These are phyloP conservation scores for Gortyna flavago DNA, from an alignment of 2,888 invertebrate genomes.

Conservation along the genomic window DNA sequence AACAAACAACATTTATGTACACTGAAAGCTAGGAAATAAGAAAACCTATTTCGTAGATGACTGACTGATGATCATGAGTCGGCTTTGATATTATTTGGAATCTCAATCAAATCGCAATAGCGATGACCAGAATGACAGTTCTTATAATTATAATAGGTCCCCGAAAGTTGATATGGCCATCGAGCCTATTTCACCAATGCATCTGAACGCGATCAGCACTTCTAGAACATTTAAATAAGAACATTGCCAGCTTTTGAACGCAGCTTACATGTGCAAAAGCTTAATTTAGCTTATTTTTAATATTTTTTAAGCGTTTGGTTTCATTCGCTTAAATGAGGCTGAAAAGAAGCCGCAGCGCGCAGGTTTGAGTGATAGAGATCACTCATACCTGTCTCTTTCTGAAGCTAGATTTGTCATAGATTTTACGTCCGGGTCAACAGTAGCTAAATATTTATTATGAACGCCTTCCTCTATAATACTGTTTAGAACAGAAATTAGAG, in stretches of 20 bases:
- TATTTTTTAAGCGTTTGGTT: not conserved
- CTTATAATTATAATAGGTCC: not conserved
- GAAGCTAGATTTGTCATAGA: not conserved
- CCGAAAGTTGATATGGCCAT: not conserved
- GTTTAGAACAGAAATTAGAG: constrained; percentile 6
- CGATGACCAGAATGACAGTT: not conserved
- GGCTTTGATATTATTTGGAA: not conserved
- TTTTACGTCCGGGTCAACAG: not conserved
- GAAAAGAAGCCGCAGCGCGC: not conserved
- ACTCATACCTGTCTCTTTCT: not conserved
- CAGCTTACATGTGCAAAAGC: not conserved
- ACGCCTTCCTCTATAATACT: not conserved
- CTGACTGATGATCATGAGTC: not conserved
- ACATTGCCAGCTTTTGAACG: not conserved
- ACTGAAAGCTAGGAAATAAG: not conserved
- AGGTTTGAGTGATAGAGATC: not conserved
- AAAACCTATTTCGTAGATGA: not conserved
- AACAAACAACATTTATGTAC: not conserved
- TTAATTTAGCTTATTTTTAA: no score
- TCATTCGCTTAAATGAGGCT: not conserved
- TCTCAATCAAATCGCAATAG: not conserved
- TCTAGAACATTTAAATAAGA: not conserved
- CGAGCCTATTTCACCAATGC: not conserved
- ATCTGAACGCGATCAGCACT: not conserved
- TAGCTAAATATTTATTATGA: not conserved